Conservation (phyloP, 2,888 invertebrate species). For the Athripsodes cinereus region DNA sequence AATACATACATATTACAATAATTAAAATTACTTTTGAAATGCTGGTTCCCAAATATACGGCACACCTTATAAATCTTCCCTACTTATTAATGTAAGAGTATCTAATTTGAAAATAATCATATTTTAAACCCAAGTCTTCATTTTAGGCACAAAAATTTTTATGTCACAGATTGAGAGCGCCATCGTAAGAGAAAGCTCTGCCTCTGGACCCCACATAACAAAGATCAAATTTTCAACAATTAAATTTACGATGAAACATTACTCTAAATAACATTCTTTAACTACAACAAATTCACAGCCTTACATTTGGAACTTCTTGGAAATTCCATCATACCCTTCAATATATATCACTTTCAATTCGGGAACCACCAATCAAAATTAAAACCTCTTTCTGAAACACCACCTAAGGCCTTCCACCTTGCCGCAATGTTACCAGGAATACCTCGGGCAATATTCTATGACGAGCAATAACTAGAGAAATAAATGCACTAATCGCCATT, state of each 20-base stretch:
- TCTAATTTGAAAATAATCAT: neutral
- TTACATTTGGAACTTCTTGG: neutral
- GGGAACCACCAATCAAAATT: neutral
- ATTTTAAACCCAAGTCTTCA: neutral
- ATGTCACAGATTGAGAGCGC: neutral
- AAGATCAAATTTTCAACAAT: neutral
- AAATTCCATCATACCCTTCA: neutral
- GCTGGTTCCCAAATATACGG: neutral
- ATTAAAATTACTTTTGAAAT: neutral
- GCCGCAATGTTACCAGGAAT: neutral
- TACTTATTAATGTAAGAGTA: neutral
- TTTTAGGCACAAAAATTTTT: neutral
- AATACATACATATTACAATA: neutral
- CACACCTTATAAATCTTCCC: neutral
- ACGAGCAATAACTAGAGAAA: no score
- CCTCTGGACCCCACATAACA: neutral
- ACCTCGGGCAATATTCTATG: neutral
- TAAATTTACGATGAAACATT: neutral
- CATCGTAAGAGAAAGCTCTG: neutral
- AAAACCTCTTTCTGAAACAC: neutral
- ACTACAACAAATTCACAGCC: constrained; percentile 1
- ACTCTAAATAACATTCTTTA: constrained; percentile 1
- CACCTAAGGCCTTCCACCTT: neutral
- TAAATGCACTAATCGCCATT: no score
- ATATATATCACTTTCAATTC: neutral